Evolutionary conservation across 2,797 vertebrate species (phyloP).

Genomic region (Lacerta viridis): DNA sequence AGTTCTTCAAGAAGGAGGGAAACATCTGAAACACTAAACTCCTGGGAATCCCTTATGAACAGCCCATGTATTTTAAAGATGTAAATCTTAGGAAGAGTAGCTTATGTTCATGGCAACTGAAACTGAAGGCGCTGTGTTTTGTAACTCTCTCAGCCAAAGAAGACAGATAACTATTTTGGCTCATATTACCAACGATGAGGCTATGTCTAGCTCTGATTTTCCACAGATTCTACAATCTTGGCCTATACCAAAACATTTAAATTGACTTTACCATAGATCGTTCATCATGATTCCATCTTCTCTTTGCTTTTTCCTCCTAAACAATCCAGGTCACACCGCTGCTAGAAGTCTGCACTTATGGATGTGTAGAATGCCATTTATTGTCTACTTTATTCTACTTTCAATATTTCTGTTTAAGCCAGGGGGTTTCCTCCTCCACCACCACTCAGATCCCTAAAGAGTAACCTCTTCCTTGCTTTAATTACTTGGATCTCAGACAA

Average conservation of each 20-base stretch:
- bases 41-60: conserved; percentile 77
- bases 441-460: conserved; percentile 74
- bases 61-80: conserved; percentile 82
- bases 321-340: conserved; percentile 78
- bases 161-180: conserved; percentile 88
- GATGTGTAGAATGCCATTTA: conserved; percentile 76
- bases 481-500: conserved; percentile 82
- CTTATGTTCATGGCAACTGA: conserved; percentile 77
- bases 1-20: conserved; percentile 69
- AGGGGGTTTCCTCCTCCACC: conserved; percentile 44
- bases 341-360: conserved; percentile 76
- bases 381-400: conserved; percentile 74
- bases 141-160: conserved; percentile 81
- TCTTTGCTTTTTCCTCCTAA: conserved; percentile 54
- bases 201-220: conserved; percentile 86
- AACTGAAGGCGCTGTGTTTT: conserved; percentile 77
- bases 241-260: conserved; percentile 78
- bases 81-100: conserved; percentile 81
- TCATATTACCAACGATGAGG: conserved; percentile 83
- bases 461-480: conserved; percentile 84
- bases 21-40: conserved; percentile 71
- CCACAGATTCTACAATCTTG: conserved; percentile 84
- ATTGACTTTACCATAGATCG: conserved; percentile 81
- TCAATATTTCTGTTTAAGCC: conserved; percentile 83
- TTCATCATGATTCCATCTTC: conserved; percentile 74